Percentiles rank a stretch among this genome's conserved stretches.
Conservation (phyloP, 35 echinoderm and acorn worm genomes). For the Apostichopus japonicus region DNA sequence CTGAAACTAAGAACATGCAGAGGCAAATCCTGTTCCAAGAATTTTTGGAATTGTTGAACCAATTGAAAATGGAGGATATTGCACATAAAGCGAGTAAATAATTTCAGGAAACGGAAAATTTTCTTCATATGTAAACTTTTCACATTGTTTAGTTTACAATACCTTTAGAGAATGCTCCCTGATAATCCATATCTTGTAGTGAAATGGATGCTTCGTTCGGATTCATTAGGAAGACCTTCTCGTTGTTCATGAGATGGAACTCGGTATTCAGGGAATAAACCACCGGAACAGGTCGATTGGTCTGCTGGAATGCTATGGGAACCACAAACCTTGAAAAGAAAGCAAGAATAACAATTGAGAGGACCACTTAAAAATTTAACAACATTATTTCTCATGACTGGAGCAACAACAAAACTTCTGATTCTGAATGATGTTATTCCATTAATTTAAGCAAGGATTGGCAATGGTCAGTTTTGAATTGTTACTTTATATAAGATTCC, state of each 20-base stretch:
- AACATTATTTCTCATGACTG: neutral
- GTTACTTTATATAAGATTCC: too few species aligned
- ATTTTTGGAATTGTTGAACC: too few species aligned
- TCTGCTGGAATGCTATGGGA: conserved; percentile 99
- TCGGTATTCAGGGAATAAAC: conserved; percentile 97
- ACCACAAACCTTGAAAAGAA: conserved; percentile 89
- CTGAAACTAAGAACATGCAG: too few species aligned
- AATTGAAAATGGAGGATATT: too few species aligned
- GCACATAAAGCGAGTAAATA: too few species aligned
- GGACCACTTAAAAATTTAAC: neutral
- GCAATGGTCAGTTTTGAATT: too few species aligned
- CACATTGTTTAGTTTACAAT: neutral
- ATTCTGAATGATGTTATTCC: too few species aligned
- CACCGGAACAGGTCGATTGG: conserved; percentile 94
- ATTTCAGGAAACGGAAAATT: too few species aligned
- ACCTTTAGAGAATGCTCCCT: conserved; percentile 98
- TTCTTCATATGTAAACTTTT: neutral
- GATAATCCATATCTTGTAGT: conserved; percentile 95
- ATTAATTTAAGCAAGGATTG: too few species aligned
- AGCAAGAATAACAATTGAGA: neutral
- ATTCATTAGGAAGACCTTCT: conserved; percentile 99
- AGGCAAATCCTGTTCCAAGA: too few species aligned
- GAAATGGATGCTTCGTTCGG: conserved; percentile 90
- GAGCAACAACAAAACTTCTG: too few species aligned
- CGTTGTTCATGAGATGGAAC: conserved; percentile 99